Percentiles rank a stretch among this genome's conserved stretches.
These are phyloP conservation scores for Solea solea DNA, from an alignment of 2,113 vertebrate species.

Conservation along the genomic window DNA sequence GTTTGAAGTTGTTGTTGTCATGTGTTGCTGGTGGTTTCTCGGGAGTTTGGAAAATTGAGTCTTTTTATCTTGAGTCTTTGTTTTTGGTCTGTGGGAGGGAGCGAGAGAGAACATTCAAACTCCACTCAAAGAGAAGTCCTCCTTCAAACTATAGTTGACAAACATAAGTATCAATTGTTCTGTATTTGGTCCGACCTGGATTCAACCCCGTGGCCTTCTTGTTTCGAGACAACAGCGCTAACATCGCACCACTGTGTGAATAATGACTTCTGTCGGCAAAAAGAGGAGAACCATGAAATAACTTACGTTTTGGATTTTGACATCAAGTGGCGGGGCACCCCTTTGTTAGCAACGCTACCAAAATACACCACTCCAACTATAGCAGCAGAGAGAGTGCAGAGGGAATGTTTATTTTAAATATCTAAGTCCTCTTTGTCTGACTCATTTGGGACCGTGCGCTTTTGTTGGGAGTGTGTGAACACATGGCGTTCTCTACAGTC, in stretches of 20 bases:
- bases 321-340: not conserved
- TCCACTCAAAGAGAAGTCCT: no score
- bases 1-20: no score
- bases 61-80: no score
- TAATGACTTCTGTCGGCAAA: conserved; percentile 15
- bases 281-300: conserved; percentile 14
- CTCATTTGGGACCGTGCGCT: not conserved
- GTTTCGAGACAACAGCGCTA: no score
- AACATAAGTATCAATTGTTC: no score
- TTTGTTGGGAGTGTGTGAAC: not conserved
- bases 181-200: no score
- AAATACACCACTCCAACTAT: not conserved
- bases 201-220: no score
- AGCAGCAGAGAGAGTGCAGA: not conserved
- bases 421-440: not conserved
- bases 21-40: no score
- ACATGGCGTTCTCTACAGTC: not conserved
- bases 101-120: no score
- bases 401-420: not conserved
- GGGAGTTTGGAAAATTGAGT: no score
- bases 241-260: not conserved
- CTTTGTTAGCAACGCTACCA: not conserved
- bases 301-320: not conserved
- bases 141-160: no score
- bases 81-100: no score